These are phyloP conservation scores for Xylota sylvarum DNA, from an alignment of 2,888 invertebrate genomes.

Conservation along the genomic window DNA sequence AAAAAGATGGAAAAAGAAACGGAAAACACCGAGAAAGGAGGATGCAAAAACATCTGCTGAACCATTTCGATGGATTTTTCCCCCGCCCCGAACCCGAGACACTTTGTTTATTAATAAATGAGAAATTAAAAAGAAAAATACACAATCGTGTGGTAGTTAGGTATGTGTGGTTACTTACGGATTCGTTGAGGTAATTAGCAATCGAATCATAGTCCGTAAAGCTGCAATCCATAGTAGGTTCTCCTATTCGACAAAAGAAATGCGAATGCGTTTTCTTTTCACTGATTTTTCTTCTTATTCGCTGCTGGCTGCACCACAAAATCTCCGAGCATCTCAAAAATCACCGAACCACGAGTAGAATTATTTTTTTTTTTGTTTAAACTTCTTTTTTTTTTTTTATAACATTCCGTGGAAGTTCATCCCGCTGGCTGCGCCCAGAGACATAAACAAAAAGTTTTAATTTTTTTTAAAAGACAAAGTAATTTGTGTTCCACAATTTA, in stretches of 20 bases:
- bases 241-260: constrained; percentile 75
- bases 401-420: constrained; percentile 8
- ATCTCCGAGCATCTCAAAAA: constrained; percentile 51
- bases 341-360: constrained; percentile 38
- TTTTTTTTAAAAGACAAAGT: constrained; percentile 34
- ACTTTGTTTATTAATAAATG: constrained; percentile 53
- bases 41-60: constrained; percentile 76
- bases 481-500: constrained; percentile 69
- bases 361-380: not conserved
- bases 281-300: constrained; percentile 48
- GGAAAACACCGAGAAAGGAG: constrained; percentile 54
- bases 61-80: constrained; percentile 52
- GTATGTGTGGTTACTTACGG: constrained; percentile 56
- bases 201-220: constrained; percentile 77
- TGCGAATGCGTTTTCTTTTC: constrained; percentile 75
- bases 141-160: not conserved
- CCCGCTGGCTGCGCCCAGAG: constrained; percentile 5
- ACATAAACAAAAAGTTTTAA: constrained; percentile 15
- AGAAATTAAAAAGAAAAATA: not conserved
- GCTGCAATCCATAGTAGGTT: constrained; percentile 77
- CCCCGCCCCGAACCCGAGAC: not conserved
- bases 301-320: constrained; percentile 52
- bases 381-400: not conserved
- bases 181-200: constrained; percentile 77
- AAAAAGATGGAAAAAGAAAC: constrained; percentile 49